A percentile compares a stretch with the other conserved stretches of the same genome.
Evolutionary conservation across 1,140 invertebrate genomes (phyloP).

Genomic region (Coelopa frigida): DNA sequence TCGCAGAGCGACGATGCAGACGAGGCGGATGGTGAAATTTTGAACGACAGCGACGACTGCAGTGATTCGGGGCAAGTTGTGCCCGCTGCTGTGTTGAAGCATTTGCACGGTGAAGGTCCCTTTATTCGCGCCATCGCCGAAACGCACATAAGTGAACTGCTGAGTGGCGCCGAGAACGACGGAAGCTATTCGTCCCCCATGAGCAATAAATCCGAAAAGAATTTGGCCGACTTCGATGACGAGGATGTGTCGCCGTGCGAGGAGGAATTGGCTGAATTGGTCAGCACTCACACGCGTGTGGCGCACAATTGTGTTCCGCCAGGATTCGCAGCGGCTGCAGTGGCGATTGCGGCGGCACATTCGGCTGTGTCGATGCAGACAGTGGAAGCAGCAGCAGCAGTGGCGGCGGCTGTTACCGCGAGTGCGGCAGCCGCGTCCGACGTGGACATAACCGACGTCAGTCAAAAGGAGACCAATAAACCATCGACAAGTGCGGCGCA

Average conservation of each 20-base stretch:
- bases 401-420: conserved; percentile 32
- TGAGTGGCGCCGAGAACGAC: conserved; percentile 63
- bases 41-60: conserved; percentile 42
- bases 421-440: conserved; percentile 21
- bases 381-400: conserved; percentile 35
- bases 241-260: conserved; percentile 84
- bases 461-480: background rate
- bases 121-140: conserved; percentile 40
- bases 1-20: conserved; percentile 35
- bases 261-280: conserved; percentile 61
- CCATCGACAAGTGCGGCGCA: conserved; percentile 12
- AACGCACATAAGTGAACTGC: conserved; percentile 54
- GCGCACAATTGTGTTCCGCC: conserved; percentile 28
- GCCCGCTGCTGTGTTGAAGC: conserved; percentile 33
- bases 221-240: conserved; percentile 90
- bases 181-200: conserved; percentile 80
- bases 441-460: conserved; percentile 21
- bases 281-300: conserved; percentile 25
- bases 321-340: conserved; percentile 36
- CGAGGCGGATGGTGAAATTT: conserved; percentile 31
- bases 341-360: conserved; percentile 38
- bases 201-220: conserved; percentile 90
- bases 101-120: conserved; percentile 39
- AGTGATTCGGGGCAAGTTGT: conserved; percentile 35
- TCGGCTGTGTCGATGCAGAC: conserved; percentile 39